phyloP scores from a whole-genome alignment of 2,113 vertebrate species.

The Tringa solitaria region DNA sequence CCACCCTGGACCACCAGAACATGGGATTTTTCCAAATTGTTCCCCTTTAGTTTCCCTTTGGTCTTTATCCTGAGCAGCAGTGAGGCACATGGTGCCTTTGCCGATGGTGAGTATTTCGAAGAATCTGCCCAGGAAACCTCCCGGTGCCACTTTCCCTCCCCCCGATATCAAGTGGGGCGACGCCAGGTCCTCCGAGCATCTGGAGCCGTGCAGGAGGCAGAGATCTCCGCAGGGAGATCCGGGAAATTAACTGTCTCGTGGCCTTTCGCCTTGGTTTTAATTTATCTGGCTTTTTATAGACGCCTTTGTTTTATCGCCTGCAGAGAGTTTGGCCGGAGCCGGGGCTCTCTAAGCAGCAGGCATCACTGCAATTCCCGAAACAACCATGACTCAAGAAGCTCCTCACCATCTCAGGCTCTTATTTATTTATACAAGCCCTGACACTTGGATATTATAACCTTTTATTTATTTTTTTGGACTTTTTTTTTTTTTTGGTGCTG shows the following conservation, averaged over 20 bases:
- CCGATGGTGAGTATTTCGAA: rapidly evolving
- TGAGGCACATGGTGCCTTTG: rapidly evolving
- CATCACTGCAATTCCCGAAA: slow-evolving; percentile 2
- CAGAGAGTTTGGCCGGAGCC: background rate
- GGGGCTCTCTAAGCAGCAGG: background rate
- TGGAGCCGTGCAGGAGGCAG: background rate
- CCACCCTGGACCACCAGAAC: background rate
- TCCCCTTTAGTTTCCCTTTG: background rate
- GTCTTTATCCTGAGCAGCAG: background rate
- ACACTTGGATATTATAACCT: background rate
- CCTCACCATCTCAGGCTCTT: background rate
- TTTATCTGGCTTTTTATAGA: slow-evolving; percentile 7
- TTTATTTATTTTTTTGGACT: background rate
- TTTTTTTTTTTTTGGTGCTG: background rate
- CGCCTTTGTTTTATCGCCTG: background rate
- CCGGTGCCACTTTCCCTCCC: background rate
- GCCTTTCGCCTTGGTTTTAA: slow-evolving; percentile 21
- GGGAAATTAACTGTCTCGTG: background rate
- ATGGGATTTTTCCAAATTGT: background rate
- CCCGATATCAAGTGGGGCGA: rapidly evolving
- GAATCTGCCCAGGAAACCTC: background rate
- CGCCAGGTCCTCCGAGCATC: rapidly evolving
- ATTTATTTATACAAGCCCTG: background rate
- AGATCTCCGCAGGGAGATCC: background rate
- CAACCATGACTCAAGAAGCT: slow-evolving; percentile 10